Percentiles rank a stretch among this genome's conserved stretches.
Conservation (phyloP, 2,113 vertebrate species). For the Malurus alboscapulatus region DNA sequence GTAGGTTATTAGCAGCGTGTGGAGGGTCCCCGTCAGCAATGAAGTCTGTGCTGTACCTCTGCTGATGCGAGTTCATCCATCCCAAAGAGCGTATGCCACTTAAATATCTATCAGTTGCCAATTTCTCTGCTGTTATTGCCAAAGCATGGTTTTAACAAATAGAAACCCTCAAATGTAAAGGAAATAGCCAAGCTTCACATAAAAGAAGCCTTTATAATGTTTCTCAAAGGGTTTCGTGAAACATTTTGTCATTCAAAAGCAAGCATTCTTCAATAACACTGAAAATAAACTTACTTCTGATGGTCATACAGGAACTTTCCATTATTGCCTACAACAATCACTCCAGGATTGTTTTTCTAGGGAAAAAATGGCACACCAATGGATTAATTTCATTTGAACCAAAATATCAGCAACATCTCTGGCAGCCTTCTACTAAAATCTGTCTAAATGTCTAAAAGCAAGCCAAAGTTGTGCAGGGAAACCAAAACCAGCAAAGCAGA, state of each 20-base stretch:
- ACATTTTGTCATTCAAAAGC: background rate
- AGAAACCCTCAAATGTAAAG: background rate
- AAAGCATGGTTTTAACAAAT: background rate
- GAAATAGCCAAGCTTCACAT: background rate
- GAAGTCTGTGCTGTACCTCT: background rate
- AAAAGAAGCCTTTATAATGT: background rate
- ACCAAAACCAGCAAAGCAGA: background rate
- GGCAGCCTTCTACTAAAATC: background rate
- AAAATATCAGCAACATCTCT: background rate
- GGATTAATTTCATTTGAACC: background rate
- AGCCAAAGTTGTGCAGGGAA: background rate
- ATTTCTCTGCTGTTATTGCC: background rate
- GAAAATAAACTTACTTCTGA: constrained; percentile 87
- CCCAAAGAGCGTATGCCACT: background rate
- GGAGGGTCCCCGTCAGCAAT: background rate
- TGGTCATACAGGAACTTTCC: constrained; percentile 92
- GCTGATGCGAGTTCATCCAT: background rate
- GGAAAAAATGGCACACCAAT: constrained; percentile 19
- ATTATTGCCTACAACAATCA: constrained; percentile 92
- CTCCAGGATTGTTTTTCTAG: constrained; percentile 95
- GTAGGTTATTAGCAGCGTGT: background rate
- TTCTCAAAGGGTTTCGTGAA: background rate
- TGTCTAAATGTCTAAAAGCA: background rate
- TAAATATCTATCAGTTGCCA: background rate
- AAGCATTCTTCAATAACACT: background rate